phyloP scores from a whole-genome alignment of 2,113 vertebrate genomes.

The Rhea pennata region DNA sequence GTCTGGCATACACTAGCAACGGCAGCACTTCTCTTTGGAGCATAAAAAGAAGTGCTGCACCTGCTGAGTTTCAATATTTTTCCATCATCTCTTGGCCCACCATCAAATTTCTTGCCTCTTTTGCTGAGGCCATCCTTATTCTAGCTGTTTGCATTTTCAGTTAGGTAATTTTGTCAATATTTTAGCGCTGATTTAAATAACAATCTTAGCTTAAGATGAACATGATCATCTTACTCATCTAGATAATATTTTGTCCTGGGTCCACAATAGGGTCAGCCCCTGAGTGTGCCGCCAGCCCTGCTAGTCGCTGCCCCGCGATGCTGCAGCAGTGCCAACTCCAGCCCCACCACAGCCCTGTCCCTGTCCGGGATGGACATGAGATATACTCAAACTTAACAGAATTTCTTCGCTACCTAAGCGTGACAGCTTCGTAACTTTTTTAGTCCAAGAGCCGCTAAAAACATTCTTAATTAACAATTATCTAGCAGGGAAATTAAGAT shows the following conservation, averaged over 20 bases:
- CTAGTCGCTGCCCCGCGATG: fast-evolving
- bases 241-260: background rate
- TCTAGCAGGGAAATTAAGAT: background rate
- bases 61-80: background rate
- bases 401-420: background rate
- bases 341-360: background rate
- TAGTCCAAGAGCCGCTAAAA: background rate
- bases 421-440: background rate
- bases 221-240: background rate
- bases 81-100: background rate
- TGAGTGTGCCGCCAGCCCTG: background rate
- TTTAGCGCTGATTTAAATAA: background rate
- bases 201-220: background rate
- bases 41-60: background rate
- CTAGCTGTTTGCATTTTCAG: background rate
- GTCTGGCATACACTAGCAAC: background rate
- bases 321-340: fast-evolving
- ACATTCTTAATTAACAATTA: background rate
- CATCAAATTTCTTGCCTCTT: background rate
- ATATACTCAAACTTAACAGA: background rate
- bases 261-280: background rate
- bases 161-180: background rate
- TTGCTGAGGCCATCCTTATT: background rate
- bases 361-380: too few relatives aligned
- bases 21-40: background rate